These are phyloP conservation scores for Odontesthes bonariensis DNA, from an alignment of 2,113 vertebrate species.

Conservation along the genomic window DNA sequence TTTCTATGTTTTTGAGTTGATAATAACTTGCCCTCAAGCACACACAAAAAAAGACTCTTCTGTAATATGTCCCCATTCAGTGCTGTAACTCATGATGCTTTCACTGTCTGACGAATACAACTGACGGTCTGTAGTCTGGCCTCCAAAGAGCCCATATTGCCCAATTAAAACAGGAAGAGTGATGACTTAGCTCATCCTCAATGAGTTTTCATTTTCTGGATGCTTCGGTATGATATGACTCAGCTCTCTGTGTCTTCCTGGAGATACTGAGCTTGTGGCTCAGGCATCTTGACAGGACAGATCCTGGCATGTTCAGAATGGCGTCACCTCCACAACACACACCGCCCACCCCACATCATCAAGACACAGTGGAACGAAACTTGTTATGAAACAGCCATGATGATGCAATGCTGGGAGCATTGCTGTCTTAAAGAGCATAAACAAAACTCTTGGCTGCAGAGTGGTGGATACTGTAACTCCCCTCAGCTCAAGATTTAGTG, in stretches of 20 bases:
- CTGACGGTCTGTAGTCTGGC: conserved; percentile 54
- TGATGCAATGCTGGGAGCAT: conserved; percentile 57
- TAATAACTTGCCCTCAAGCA: no score
- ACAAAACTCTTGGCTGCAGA: conserved; percentile 46
- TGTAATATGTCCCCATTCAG: no score
- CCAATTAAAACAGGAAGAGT: conserved; percentile 74
- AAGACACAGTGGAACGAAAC: conserved; percentile 42
- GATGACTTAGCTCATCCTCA: conserved; percentile 71
- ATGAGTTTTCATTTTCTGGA: conserved; percentile 61
- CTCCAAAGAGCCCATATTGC: conserved; percentile 53
- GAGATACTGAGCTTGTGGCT: conserved; percentile 64
- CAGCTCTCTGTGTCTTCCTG: conserved; percentile 69
- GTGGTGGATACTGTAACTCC: conserved; percentile 37
- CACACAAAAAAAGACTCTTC: no score
- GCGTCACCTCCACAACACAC: conserved; percentile 42
- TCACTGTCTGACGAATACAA: conserved; percentile 22
- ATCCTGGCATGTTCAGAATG: conserved; percentile 37
- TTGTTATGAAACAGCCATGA: conserved; percentile 65
- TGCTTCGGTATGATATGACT: conserved; percentile 66
- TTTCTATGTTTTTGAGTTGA: no score
- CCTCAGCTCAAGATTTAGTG: conserved; percentile 45
- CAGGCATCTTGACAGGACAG: conserved; percentile 49
- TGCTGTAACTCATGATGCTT: conserved; percentile 47
- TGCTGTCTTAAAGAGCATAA: conserved; percentile 31
- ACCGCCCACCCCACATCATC: conserved; percentile 32